Evolutionary conservation across 2,888 invertebrate species (phyloP).

Genomic region (Melinaea menophilus): DNA sequence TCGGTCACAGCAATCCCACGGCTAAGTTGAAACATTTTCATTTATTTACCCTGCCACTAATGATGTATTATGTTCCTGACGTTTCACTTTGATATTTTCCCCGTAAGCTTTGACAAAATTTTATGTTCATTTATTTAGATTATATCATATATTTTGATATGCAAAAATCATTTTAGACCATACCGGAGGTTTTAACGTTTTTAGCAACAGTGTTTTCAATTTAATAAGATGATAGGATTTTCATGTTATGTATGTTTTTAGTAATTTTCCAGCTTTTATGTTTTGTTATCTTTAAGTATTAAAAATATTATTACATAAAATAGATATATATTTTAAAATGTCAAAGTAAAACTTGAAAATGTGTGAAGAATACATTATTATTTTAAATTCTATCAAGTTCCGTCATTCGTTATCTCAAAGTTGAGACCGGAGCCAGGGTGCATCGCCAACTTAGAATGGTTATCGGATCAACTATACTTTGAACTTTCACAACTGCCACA

Average conservation of each 20-base stretch:
- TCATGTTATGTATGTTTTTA: too few relatives aligned
- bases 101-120: background rate
- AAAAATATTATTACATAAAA: too few relatives aligned
- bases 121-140: background rate
- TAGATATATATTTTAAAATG: too few relatives aligned
- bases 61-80: slow-evolving; percentile 23
- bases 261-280: background rate
- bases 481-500: slow-evolving; percentile 37
- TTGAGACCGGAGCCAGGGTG: slow-evolving; percentile 36
- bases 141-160: background rate
- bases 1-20: slow-evolving; percentile 53
- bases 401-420: slow-evolving; percentile 40
- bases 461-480: slow-evolving; percentile 44
- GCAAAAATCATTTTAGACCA: background rate
- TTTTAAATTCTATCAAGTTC: slow-evolving; percentile 17
- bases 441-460: slow-evolving; percentile 38
- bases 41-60: slow-evolving; percentile 30
- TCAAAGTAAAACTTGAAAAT: background rate
- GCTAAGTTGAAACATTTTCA: slow-evolving; percentile 30
- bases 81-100: slow-evolving; percentile 3
- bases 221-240: too few relatives aligned
- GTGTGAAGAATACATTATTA: background rate
- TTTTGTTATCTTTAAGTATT: slow-evolving; percentile 13
- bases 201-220: too few relatives aligned
- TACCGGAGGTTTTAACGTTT: too few relatives aligned